Conservation (phyloP, 2,113 vertebrate species). For the Engraulis encrasicolus region DNA sequence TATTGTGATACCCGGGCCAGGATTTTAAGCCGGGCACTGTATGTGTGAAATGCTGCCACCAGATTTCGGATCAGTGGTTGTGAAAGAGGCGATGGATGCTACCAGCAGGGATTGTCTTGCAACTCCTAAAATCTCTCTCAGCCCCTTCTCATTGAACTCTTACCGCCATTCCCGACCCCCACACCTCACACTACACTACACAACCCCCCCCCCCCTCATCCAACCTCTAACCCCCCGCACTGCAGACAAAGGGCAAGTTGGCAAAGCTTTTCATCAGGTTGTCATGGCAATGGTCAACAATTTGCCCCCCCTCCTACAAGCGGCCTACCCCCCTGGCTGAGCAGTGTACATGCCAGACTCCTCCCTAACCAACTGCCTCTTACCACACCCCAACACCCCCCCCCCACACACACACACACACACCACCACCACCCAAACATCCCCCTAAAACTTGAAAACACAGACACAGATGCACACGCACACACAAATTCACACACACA, state of each 20-base stretch:
- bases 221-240: neutral
- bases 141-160: slow-evolving; percentile 29
- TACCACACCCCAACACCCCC: neutral
- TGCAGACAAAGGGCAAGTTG: slow-evolving; percentile 61
- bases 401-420: neutral
- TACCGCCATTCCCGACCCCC: too few species aligned
- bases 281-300: slow-evolving; percentile 71
- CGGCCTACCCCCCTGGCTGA: slow-evolving; percentile 40
- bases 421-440: neutral
- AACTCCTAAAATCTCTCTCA: slow-evolving; percentile 53
- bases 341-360: slow-evolving; percentile 53
- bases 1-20: neutral
- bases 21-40: neutral
- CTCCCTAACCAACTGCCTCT: too few species aligned
- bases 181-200: too few species aligned
- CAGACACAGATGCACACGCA: neutral
- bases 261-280: slow-evolving; percentile 62
- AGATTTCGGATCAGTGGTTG: neutral
- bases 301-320: slow-evolving; percentile 50
- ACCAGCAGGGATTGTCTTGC: slow-evolving; percentile 49
- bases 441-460: too few species aligned
- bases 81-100: slow-evolving; percentile 7
- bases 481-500: neutral
- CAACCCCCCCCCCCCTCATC: too few species aligned
- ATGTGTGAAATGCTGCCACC: neutral